Evolutionary conservation across 2,888 invertebrate species (phyloP).

Genomic region (Allophyes oxyacanthae): DNA sequence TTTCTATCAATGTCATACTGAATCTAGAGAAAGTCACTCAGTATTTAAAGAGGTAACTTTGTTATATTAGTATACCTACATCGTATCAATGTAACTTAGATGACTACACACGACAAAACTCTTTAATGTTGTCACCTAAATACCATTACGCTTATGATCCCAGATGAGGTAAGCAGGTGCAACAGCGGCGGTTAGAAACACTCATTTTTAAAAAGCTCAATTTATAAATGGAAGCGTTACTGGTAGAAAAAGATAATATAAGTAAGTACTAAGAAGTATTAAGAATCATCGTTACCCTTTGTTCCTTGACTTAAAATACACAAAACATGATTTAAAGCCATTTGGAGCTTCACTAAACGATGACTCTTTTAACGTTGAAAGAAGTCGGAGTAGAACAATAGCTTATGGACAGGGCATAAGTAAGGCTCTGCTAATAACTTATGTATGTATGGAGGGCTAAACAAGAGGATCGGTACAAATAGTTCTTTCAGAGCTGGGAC

Average conservation of each 20-base stretch:
- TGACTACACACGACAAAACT: too few species aligned
- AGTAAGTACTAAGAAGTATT: not conserved
- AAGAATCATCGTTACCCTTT: not conserved
- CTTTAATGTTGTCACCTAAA: too few species aligned
- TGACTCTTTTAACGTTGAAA: not conserved
- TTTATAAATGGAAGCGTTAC: too few species aligned
- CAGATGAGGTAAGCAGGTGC: too few species aligned
- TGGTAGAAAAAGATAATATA: not conserved
- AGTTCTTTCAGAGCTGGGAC: conserved; percentile 60
- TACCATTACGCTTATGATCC: too few species aligned
- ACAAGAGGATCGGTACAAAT: conserved; percentile 59
- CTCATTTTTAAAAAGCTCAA: too few species aligned
- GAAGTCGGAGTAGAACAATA: conserved; percentile 18
- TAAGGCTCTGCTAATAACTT: conserved; percentile 53
- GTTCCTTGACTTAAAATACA: not conserved
- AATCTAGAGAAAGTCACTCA: too few species aligned
- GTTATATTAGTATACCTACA: too few species aligned
- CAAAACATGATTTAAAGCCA: conserved; percentile 2
- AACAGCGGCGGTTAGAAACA: too few species aligned
- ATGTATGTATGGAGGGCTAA: conserved; percentile 55
- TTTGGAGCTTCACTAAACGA: not conserved
- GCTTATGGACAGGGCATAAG: conserved; percentile 16
- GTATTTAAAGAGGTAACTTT: too few species aligned
- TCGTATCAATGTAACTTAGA: not conserved
- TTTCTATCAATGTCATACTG: too few species aligned